Percentiles rank a stretch among this genome's conserved stretches.
phyloP scores from a whole-genome alignment of 2,888 invertebrate genomes.

The Melanchra persicariae region DNA sequence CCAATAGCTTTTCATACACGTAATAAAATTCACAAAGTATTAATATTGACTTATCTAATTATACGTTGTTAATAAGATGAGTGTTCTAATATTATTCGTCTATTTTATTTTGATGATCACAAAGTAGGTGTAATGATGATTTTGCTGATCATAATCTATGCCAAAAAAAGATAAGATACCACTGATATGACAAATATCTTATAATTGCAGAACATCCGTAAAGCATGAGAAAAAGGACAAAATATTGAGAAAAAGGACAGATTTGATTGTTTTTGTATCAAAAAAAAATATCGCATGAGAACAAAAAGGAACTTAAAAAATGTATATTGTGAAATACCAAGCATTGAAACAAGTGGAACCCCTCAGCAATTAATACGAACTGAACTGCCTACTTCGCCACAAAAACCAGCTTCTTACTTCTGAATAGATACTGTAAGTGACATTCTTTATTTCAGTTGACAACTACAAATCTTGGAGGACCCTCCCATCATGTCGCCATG shows the following conservation, averaged over 20 bases:
- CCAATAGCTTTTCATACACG: constrained; percentile 36
- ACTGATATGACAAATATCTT: constrained; percentile 6
- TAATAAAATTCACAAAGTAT: constrained; percentile 48
- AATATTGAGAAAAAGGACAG: too few relatives aligned
- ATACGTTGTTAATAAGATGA: constrained; percentile 37
- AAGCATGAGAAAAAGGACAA: not conserved
- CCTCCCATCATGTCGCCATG: constrained; percentile 85
- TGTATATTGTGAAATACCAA: not conserved
- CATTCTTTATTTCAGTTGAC: constrained; percentile 85
- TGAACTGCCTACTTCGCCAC: constrained; percentile 54
- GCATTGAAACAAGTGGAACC: not conserved
- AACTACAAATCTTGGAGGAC: constrained; percentile 88
- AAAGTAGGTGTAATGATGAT: constrained; percentile 2
- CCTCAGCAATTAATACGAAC: constrained; percentile 27
- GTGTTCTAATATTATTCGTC: constrained; percentile 14
- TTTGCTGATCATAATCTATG: not conserved
- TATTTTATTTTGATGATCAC: constrained; percentile 5
- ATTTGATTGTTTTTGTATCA: too few relatives aligned
- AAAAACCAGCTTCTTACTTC: constrained; percentile 67
- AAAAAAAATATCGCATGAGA: not conserved
- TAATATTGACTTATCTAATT: constrained; percentile 63
- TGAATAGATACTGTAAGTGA: constrained; percentile 73
- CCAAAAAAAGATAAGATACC: too few relatives aligned
- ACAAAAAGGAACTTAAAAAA: not conserved
- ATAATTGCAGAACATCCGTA: not conserved